phyloP scores from a whole-genome alignment of 1,140 invertebrate genomes.

The Protaetia brevitarsis region DNA sequence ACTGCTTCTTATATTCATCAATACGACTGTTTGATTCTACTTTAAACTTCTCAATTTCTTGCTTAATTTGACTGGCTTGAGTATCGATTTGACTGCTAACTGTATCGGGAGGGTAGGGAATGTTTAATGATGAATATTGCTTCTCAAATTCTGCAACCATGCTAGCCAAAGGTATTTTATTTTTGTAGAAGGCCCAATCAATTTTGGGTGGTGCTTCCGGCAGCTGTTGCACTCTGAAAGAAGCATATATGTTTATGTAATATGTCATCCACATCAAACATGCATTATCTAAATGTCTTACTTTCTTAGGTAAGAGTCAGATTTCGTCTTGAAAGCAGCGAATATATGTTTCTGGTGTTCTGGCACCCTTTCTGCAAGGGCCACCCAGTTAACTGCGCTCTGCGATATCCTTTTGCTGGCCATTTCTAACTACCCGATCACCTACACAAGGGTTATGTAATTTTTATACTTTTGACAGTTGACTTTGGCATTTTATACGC shows the following conservation, averaged over 20 bases:
- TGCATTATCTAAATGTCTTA: slow-evolving; percentile 48
- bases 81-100: slow-evolving; percentile 62
- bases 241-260: slow-evolving; percentile 38
- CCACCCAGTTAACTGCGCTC: slow-evolving; percentile 77
- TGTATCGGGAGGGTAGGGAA: slow-evolving; percentile 79
- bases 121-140: slow-evolving; percentile 65
- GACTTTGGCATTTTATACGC: no score
- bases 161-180: slow-evolving; percentile 61
- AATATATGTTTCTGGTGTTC: slow-evolving; percentile 66
- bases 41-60: slow-evolving; percentile 55
- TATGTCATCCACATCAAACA: slow-evolving; percentile 32
- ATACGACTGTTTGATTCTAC: slow-evolving; percentile 58
- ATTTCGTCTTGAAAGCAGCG: slow-evolving; percentile 74
- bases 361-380: slow-evolving; percentile 72
- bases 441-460: slow-evolving; percentile 13
- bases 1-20: slow-evolving; percentile 55
- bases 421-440: slow-evolving; percentile 34
- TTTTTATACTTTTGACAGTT: slow-evolving; percentile 8
- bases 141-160: slow-evolving; percentile 83
- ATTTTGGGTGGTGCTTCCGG: slow-evolving; percentile 73
- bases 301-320: slow-evolving; percentile 77
- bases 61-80: slow-evolving; percentile 62
- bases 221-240: slow-evolving; percentile 65
- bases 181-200: slow-evolving; percentile 77
- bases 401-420: slow-evolving; percentile 58